These are phyloP conservation scores for Theristicus caerulescens DNA, from an alignment of 2,113 vertebrate species.

Conservation along the genomic window DNA sequence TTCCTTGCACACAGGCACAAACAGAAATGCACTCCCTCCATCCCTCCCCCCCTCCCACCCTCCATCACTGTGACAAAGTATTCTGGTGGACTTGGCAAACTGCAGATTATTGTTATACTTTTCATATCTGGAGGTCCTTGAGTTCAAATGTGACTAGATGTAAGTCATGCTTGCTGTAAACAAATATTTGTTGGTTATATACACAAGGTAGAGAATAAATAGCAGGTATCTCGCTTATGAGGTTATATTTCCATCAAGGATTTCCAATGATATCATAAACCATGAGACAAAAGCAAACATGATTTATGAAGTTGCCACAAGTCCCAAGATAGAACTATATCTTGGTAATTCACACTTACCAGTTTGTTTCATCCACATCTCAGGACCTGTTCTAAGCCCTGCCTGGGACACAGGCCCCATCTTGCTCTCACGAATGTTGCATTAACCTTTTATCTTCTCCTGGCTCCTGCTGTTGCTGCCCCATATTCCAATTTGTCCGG, in stretches of 20 bases:
- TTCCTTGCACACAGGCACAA: not conserved
- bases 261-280: not conserved
- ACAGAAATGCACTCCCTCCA: not conserved
- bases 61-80: not conserved
- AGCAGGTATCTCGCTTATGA: not conserved
- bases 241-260: not conserved
- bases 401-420: not conserved
- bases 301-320: not conserved
- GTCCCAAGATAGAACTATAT: not conserved
- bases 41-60: not conserved
- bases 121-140: slow-evolving; percentile 43
- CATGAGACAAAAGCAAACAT: not conserved
- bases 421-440: not conserved
- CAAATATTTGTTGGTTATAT: slow-evolving; percentile 33
- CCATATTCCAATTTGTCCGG: slow-evolving; percentile 19
- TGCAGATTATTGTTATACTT: slow-evolving; percentile 44
- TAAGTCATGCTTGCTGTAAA: slow-evolving; percentile 46
- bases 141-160: slow-evolving; percentile 52
- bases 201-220: slow-evolving; percentile 6
- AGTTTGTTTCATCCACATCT: not conserved
- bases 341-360: not conserved
- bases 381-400: not conserved
- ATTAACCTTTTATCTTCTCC: slow-evolving; percentile 36
- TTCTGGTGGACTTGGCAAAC: not conserved
- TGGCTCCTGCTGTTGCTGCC: slow-evolving; percentile 8